Percentiles rank a stretch among this genome's conserved stretches.
Conservation (phyloP, 2,113 vertebrate species). For the Beaufortia kweichowensis region DNA sequence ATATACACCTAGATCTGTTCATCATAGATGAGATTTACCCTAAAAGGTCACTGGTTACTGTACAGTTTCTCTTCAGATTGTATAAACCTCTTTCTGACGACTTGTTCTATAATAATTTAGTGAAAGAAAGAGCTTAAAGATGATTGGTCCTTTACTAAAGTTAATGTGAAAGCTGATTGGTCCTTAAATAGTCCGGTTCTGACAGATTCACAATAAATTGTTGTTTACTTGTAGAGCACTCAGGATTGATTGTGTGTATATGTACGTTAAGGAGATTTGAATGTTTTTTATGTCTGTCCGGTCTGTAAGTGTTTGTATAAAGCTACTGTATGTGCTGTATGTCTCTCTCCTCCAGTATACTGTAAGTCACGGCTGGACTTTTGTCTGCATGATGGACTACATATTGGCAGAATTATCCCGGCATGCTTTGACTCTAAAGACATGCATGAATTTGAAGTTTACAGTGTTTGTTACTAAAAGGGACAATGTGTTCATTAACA, state of each 20-base stretch:
- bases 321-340: conserved; percentile 14
- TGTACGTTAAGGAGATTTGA: conserved; percentile 16
- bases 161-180: background rate
- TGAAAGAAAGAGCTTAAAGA: background rate
- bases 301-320: conserved; percentile 42
- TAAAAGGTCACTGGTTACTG: background rate
- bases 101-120: background rate
- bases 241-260: conserved; percentile 17
- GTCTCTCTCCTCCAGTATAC: conserved; percentile 1
- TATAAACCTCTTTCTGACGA: background rate
- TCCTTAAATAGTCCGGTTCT: background rate
- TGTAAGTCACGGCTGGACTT: conserved; percentile 33
- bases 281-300: conserved; percentile 33
- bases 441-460: conserved; percentile 50
- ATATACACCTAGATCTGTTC: background rate
- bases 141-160: background rate
- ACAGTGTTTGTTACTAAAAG: conserved; percentile 55
- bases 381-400: conserved; percentile 58
- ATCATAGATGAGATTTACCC: too few species aligned
- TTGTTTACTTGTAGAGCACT: conserved; percentile 35
- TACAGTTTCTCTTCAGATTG: conserved; percentile 15
- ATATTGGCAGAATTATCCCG: conserved; percentile 49
- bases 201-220: conserved; percentile 22
- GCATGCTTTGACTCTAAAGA: conserved; percentile 56
- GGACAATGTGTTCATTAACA: background rate